phyloP scores from a whole-genome alignment of 2,888 invertebrate genomes.

The Agapostemon virescens region DNA sequence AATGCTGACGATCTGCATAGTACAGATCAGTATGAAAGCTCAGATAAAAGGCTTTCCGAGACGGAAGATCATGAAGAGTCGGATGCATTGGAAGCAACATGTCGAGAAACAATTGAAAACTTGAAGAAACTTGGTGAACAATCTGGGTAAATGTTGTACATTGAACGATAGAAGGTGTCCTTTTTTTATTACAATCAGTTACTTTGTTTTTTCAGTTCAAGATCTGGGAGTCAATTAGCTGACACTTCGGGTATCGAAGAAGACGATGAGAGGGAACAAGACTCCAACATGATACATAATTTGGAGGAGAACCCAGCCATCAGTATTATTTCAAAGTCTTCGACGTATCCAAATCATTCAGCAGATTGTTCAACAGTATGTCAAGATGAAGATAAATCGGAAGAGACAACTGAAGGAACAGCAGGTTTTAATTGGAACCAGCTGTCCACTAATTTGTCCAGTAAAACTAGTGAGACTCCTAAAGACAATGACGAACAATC shows the following conservation, averaged over 20 bases:
- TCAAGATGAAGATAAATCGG: conserved; percentile 54
- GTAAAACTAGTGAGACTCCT: conserved; percentile 61
- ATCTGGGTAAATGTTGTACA: conserved; percentile 72
- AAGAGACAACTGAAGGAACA: conserved; percentile 52
- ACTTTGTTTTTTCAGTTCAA: conserved; percentile 62
- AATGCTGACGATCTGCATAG: conserved; percentile 75
- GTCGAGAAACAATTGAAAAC: conserved; percentile 79
- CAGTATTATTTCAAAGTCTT: conserved; percentile 69
- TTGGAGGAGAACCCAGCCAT: conserved; percentile 68
- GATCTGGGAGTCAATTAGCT: conserved; percentile 66
- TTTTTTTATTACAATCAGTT: neutral
- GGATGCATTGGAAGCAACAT: conserved; percentile 77
- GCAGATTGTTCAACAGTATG: conserved; percentile 39
- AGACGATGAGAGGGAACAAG: conserved; percentile 60
- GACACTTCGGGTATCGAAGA: conserved; percentile 69
- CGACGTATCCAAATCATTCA: conserved; percentile 61
- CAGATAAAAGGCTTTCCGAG: conserved; percentile 69
- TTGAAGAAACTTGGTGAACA: conserved; percentile 78
- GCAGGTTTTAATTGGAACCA: conserved; percentile 74
- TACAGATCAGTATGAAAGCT: conserved; percentile 69
- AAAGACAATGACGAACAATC: conserved; percentile 63
- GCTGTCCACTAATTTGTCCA: conserved; percentile 66
- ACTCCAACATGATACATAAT: conserved; percentile 67
- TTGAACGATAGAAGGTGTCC: neutral
- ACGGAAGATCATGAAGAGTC: conserved; percentile 76